phyloP scores from a whole-genome alignment of 2,888 invertebrate genomes.

The Pardosa pseudoannulata region DNA sequence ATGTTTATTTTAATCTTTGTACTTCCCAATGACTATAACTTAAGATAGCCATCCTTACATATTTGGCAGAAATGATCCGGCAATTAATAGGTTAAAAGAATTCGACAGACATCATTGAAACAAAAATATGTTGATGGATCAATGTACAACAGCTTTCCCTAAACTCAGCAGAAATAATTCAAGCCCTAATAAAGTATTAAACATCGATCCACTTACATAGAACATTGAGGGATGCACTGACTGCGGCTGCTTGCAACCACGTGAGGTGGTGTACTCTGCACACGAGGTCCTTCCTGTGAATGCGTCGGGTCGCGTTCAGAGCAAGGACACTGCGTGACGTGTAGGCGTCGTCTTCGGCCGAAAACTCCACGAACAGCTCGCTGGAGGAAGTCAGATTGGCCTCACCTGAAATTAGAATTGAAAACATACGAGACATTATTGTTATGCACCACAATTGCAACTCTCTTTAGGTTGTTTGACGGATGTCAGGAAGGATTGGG shows the following conservation, averaged over 20 bases:
- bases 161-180: no score
- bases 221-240: conserved; percentile 81
- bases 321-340: conserved; percentile 82
- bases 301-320: conserved; percentile 86
- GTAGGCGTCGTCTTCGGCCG: conserved; percentile 74
- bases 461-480: no score
- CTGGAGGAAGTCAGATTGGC: conserved; percentile 74
- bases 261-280: conserved; percentile 87
- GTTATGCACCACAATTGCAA: neutral
- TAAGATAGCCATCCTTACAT: no score
- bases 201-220: conserved; percentile 87
- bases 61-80: no score
- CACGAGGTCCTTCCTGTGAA: conserved; percentile 90
- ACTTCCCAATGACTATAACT: no score
- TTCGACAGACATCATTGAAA: no score
- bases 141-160: no score
- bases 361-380: conserved; percentile 74
- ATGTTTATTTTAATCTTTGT: no score
- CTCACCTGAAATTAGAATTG: conserved; percentile 78
- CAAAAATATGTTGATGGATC: no score
- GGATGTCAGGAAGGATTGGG: no score
- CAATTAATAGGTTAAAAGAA: no score
- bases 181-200: no score
- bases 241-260: conserved; percentile 81
- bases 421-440: neutral